A percentile compares a stretch with the other conserved stretches of the same genome.
These are phyloP conservation scores for Tachina grossa DNA, from an alignment of 2,888 invertebrate genomes.

Conservation along the genomic window DNA sequence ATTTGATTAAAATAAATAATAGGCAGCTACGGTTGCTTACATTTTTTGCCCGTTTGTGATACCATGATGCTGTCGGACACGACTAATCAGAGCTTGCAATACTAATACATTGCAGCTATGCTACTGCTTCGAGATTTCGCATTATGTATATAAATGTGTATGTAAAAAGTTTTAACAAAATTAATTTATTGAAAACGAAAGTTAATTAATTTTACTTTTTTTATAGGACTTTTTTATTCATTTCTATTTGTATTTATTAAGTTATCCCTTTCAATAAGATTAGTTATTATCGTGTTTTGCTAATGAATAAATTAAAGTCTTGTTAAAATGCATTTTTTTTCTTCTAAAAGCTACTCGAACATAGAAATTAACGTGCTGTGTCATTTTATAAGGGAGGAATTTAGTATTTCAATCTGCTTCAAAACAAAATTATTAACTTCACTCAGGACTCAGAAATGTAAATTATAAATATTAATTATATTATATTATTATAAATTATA, in stretches of 20 bases:
- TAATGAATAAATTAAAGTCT: constrained; percentile 55
- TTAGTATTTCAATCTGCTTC: constrained; percentile 29
- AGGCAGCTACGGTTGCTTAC: no score
- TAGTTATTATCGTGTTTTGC: constrained; percentile 29
- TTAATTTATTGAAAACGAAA: constrained; percentile 32
- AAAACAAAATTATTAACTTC: constrained; percentile 22
- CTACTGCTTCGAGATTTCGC: no score
- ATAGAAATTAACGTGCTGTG: constrained; percentile 39
- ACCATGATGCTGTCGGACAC: no score
- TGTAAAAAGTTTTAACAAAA: no score
- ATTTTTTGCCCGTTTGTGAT: no score
- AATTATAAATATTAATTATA: no score
- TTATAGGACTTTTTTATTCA: neutral
- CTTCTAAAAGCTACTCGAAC: constrained; percentile 63
- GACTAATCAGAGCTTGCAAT: no score
- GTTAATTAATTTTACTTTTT: constrained; percentile 8
- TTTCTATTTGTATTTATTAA: constrained; percentile 30
- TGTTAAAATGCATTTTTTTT: constrained; percentile 61
- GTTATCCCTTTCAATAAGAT: constrained; percentile 57
- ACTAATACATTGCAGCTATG: no score
- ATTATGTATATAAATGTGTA: no score
- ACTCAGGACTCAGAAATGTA: constrained; percentile 38
- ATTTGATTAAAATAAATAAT: no score
- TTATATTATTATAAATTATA: no score
- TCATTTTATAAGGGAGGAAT: constrained; percentile 9